Evolutionary conservation across 2,797 vertebrate species (phyloP).

Genomic region (Carduelis carduelis): DNA sequence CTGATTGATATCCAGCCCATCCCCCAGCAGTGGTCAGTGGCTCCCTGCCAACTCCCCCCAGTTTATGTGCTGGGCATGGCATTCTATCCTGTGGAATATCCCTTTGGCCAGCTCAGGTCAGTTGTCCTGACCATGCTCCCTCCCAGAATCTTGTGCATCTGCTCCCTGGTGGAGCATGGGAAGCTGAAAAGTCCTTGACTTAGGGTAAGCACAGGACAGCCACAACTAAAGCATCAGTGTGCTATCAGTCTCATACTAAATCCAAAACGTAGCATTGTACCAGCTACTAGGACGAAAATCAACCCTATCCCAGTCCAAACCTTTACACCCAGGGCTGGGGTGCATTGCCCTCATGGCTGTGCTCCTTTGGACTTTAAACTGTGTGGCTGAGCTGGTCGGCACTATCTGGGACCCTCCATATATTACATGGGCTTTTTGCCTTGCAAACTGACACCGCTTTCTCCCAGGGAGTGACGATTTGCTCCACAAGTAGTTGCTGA

Average conservation of each 20-base stretch:
- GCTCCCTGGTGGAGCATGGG: neutral
- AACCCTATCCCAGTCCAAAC: neutral
- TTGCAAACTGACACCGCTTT: neutral
- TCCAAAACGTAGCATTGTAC: neutral
- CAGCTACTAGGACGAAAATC: neutral
- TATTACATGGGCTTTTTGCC: accelerated
- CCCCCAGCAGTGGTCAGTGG: neutral
- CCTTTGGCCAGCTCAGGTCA: neutral
- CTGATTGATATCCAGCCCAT: neutral
- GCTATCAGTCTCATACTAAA: neutral
- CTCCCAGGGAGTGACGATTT: neutral
- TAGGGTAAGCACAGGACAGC: too few relatives aligned
- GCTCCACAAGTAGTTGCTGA: neutral
- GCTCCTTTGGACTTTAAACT: neutral
- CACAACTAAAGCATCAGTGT: neutral
- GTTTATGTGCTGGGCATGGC: neutral
- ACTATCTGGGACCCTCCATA: neutral
- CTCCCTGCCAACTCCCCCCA: neutral
- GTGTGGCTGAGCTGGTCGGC: neutral
- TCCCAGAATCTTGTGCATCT: too few relatives aligned
- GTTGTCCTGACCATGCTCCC: neutral
- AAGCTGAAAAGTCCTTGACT: neutral
- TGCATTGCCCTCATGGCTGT: accelerated
- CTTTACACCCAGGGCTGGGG: accelerated
- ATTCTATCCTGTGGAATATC: neutral